These are phyloP conservation scores for Megalopta genalis DNA, from an alignment of 1,140 invertebrate species.

Conservation along the genomic window DNA sequence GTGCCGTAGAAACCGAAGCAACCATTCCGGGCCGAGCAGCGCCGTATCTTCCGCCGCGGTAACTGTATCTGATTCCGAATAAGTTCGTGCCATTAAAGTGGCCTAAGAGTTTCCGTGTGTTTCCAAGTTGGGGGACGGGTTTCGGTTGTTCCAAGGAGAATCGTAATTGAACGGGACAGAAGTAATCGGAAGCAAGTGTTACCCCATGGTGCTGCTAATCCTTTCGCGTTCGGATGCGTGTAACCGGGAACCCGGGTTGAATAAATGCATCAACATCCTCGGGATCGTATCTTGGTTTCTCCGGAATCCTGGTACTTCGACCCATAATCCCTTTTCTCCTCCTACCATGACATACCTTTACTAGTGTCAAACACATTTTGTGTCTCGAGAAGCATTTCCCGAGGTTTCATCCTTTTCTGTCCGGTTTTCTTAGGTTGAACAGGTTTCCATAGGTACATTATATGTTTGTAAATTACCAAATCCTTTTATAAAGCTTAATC, in stretches of 20 bases:
- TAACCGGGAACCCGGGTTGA: neutral
- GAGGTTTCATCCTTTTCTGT: too few relatives aligned
- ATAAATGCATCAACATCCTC: neutral
- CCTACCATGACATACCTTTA: too few relatives aligned
- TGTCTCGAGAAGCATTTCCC: too few relatives aligned
- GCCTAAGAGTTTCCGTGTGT: neutral
- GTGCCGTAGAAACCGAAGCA: neutral
- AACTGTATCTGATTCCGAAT: conserved; percentile 1
- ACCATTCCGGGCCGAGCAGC: neutral
- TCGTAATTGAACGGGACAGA: conserved; percentile 30
- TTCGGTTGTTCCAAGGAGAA: conserved; percentile 7
- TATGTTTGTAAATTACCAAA: too few relatives aligned
- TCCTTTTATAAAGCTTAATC: too few relatives aligned
- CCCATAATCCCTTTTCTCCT: too few relatives aligned
- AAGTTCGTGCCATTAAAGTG: neutral
- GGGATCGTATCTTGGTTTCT: neutral
- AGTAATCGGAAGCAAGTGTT: conserved; percentile 50
- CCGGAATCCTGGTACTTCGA: too few relatives aligned
- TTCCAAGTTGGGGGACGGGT: neutral
- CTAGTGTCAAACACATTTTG: too few relatives aligned
- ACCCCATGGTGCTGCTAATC: conserved; percentile 47
- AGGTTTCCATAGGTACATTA: too few relatives aligned
- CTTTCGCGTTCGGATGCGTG: conserved; percentile 33
- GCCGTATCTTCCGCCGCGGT: neutral
- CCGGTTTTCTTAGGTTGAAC: too few relatives aligned